Base-by-base conservation (phyloP, 1,140 invertebrate genomes). In the Wiebesia pumilae region DNA sequence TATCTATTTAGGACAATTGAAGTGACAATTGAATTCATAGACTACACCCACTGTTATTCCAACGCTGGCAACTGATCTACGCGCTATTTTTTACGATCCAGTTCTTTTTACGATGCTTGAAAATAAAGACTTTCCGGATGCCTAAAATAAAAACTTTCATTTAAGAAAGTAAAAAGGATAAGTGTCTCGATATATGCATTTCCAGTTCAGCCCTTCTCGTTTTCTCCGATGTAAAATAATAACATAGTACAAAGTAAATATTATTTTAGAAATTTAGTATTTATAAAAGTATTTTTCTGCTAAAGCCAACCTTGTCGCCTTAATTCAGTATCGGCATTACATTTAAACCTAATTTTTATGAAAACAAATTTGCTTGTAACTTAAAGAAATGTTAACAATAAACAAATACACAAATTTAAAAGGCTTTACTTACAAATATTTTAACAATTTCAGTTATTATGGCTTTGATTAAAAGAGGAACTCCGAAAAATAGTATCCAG, bases 101-200 rank as follows among this genome's bases (percentile, higher is more conserved):
- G 21, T 51, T 35, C 38, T 38, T 73, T 83, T 84, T 65, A 71
- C 21, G 24, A 3, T 4, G 12, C 81, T 84, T 65, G 54, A 35
- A 62, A 77, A 65, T 62, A 24, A 80, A 69, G 40, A 80, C 58
- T 77, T 51, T 80, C 77, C 62, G 83, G 51, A 33, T 58, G 47
- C 51, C 69, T 43, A 80, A 83, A 80, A 79, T 82, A 75, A 83
- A 81, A 79, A 54, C 81, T 58, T 83, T 81, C 27, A 40, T 83
- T 80, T 43, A 33, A 43, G 51, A 83, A 62, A 54, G 43, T 51
- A 30, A 58, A 67, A 84, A 54, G 69, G 40, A n/a, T 43, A 69
- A 67, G n/a, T 73, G 40, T 67, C 54, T 80, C 40, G 16, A 62
- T 65, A 6, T 65, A 14, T 16, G 30, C 4, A 30, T 10, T 78